Evolutionary conservation across 1,140 invertebrate species (phyloP).

Genomic region (Batillaria attramentaria): DNA sequence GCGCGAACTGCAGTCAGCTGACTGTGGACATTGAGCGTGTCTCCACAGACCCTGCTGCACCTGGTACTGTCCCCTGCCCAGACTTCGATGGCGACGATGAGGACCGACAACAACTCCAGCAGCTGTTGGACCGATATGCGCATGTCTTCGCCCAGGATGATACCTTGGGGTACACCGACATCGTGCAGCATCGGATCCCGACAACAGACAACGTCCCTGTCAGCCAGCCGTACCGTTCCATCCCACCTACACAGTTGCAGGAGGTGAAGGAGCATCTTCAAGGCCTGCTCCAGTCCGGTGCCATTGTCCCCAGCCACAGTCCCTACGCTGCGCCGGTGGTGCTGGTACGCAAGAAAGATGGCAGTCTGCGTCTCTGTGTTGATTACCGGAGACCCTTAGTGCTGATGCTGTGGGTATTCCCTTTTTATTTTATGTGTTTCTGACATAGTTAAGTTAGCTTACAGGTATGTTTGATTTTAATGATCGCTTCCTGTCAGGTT

Average conservation of each 20-base stretch:
- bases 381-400: no score
- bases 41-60: no score
- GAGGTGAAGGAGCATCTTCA: constrained; percentile 18
- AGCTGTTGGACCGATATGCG: background rate
- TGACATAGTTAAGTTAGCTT: no score
- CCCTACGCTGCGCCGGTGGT: constrained; percentile 42
- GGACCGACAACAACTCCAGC: background rate
- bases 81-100: background rate
- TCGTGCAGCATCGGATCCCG: background rate
- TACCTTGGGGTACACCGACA: constrained; percentile 2
- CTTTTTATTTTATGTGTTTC: no score
- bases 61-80: background rate
- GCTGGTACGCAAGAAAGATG: constrained; percentile 50
- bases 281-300: constrained; percentile 25
- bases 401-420: no score
- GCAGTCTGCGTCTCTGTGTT: constrained; percentile 49
- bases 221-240: background rate
- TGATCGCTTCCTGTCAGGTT: no score
- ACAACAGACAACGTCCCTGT: background rate
- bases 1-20: no score
- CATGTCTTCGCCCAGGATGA: constrained; percentile 32
- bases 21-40: no score
- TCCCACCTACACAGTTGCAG: constrained; percentile 8
- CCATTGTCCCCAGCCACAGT: constrained; percentile 32
- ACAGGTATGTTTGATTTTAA: no score